Evolutionary conservation across 1,140 invertebrate species (phyloP), one percentile per base, ranked within the genome.

Genomic region (Cydia splendana): DNA sequence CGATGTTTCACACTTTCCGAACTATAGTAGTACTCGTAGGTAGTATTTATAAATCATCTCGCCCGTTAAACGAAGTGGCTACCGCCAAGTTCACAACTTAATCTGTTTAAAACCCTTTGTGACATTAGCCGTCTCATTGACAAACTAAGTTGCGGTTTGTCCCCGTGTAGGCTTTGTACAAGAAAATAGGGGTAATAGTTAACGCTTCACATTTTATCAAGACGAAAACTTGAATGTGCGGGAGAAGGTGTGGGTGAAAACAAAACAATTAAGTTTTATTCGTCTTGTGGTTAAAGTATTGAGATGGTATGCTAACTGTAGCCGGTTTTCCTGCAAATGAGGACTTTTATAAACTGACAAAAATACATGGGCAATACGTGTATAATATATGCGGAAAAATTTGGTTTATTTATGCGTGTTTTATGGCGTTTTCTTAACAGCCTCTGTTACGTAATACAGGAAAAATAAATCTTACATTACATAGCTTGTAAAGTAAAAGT

Each of bases 81-180:
- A 24, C 20, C 12, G 65, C 65, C 65, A 38, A 67, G 65, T 67
- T 67, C 65, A n/a, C 65, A 67, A 67, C 28, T 34, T 34, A 67
- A 67, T 38, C 65, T 30, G 15, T 48, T 45, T 12, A 45, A 45
- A 18, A 24, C 57, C 30, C 65, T 67, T 67, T 67, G 65, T 67
- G 28, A 65, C 10, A 65, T 65, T 28, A 65, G 15, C 65, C 57
- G 7, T 62, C 28, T 34, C 30, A 67, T 67, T 67, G 65, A 10
- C 13, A 38, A 67, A 67, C 28, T 67, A n/a, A 67, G 4, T 38
- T 34, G 65, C 28, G 65, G 65, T 67, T 67, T 67, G 30, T 7
- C 28, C 15, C 20, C 0, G 5, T 10, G 15, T n/a, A 24, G 20
- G 45, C 13, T 48, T 53, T 53, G 51, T 18, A 18, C n/a, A 53